phyloP scores from a whole-genome alignment of 2,797 vertebrate species.

The Clarias fuscus region DNA sequence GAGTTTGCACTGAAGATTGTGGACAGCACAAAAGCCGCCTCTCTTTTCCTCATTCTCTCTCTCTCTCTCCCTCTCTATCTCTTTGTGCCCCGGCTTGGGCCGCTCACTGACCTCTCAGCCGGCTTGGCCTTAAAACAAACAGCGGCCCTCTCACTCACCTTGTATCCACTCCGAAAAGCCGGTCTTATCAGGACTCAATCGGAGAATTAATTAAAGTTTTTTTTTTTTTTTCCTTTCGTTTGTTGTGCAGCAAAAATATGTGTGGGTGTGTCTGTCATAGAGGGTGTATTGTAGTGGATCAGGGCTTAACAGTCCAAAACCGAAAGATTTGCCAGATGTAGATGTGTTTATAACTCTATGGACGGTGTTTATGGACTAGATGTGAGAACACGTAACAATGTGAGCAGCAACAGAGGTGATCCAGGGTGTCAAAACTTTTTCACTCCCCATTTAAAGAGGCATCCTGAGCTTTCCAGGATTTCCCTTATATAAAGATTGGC shows the following conservation, averaged over 20 bases:
- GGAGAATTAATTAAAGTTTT: no score
- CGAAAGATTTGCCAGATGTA: not conserved
- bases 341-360: not conserved
- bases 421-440: not conserved
- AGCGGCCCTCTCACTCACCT: not conserved
- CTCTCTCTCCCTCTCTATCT: constrained; percentile 66
- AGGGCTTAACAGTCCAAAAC: not conserved
- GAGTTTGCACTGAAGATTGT: constrained; percentile 69
- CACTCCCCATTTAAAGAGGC: no score
- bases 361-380: no score
- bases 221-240: no score
- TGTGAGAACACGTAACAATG: not conserved
- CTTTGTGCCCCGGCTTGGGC: constrained; percentile 78
- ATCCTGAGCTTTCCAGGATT: no score
- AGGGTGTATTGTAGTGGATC: not conserved
- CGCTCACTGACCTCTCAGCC: constrained; percentile 79
- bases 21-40: constrained; percentile 49
- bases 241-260: not conserved
- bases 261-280: not conserved
- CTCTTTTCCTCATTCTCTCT: constrained; percentile 59
- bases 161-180: not conserved
- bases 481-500: no score
- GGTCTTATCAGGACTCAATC: not conserved
- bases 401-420: no score
- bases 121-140: constrained; percentile 61